These are phyloP conservation scores for Pseudochirops corinnae DNA, from an alignment of 2,797 vertebrate species.

Conservation along the genomic window DNA sequence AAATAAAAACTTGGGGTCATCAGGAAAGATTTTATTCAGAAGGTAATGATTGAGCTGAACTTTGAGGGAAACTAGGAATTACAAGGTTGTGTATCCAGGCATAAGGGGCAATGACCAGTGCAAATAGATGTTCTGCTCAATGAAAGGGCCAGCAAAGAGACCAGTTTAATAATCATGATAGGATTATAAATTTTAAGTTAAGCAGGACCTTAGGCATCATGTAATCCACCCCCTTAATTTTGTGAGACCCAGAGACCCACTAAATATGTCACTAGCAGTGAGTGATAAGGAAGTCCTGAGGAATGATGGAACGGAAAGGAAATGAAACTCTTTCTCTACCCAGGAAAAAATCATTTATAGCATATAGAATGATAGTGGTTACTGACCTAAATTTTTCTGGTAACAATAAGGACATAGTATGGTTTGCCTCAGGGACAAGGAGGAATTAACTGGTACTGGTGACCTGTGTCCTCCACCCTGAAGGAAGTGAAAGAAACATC, in stretches of 20 bases:
- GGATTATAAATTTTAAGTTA: background rate
- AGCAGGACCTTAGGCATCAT: background rate
- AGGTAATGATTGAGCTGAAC: no score
- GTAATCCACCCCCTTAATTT: background rate
- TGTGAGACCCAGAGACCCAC: background rate
- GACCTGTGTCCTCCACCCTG: background rate
- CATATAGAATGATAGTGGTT: background rate
- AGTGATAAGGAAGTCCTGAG: background rate
- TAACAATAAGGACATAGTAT: background rate
- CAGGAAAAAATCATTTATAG: background rate
- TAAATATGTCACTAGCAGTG: background rate
- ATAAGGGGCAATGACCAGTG: no score
- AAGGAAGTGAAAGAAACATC: background rate
- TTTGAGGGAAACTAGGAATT: no score
- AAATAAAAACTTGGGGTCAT: no score
- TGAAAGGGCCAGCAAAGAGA: background rate
- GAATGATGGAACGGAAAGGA: background rate
- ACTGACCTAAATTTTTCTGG: background rate
- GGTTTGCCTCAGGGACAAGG: background rate
- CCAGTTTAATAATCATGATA: background rate
- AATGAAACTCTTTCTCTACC: background rate
- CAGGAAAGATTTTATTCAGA: no score
- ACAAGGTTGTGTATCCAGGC: no score
- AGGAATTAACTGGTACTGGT: background rate
- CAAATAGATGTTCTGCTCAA: background rate